phyloP scores from a whole-genome alignment of 2,797 vertebrate species.

The Cryptoblepharus egeriae region DNA sequence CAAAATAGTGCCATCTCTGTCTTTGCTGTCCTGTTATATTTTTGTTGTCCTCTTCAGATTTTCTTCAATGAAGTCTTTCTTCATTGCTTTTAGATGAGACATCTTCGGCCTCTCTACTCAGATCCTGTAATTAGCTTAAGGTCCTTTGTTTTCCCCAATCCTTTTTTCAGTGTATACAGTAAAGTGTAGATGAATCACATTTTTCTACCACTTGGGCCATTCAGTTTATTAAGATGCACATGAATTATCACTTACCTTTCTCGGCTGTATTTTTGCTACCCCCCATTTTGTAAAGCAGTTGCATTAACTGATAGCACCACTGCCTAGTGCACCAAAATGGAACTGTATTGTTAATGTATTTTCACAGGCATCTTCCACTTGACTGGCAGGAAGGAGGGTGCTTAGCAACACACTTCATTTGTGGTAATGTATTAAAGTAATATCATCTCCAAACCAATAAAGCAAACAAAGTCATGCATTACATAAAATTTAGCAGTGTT shows the following conservation, averaged over 20 bases:
- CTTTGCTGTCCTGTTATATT: background rate
- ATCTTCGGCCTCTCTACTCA: background rate
- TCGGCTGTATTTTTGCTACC: conserved; percentile 18
- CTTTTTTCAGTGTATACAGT: background rate
- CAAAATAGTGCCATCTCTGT: background rate
- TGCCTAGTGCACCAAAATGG: background rate
- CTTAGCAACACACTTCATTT: conserved; percentile 48
- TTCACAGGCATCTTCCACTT: conserved; percentile 11
- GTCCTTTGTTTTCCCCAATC: conserved; percentile 25
- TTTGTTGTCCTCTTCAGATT: no score
- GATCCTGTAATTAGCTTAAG: conserved; percentile 49
- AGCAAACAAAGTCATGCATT: conserved; percentile 24
- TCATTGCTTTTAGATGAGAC: background rate
- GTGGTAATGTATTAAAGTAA: conserved; percentile 43
- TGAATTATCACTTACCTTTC: conserved; percentile 49
- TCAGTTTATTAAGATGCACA: conserved; percentile 41
- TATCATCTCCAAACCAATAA: conserved; percentile 18
- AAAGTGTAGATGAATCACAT: conserved; percentile 34
- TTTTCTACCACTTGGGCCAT: conserved; percentile 33
- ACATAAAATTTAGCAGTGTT: conserved; percentile 31
- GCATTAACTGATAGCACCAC: conserved; percentile 24
- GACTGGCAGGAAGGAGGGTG: conserved; percentile 33
- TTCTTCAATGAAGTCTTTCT: background rate
- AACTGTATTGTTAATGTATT: conserved; percentile 49
- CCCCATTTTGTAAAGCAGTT: conserved; percentile 36